Base-by-base conservation (phyloP, 1,140 invertebrate genomes). In the Halesus radiatus region DNA sequence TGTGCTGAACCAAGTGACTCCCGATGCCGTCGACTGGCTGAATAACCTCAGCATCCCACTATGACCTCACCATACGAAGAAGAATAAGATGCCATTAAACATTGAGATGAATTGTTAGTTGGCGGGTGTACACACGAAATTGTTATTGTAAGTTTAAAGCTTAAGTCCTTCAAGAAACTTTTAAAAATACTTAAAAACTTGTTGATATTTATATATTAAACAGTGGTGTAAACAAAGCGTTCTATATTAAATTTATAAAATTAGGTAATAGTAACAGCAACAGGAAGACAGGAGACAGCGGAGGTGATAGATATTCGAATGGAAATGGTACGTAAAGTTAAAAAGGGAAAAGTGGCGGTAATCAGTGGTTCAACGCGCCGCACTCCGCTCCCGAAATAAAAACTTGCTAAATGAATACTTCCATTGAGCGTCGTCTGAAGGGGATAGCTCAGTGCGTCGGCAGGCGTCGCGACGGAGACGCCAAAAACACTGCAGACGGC, bases 401-500 rank as follows among this genome's bases (percentile, higher is more conserved):
- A 74, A 74, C 52, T 74, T 52, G 70, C 50, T 74, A 74, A 74
- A 74, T 74, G 78, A 79, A 79, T 66, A 79, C 68, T 18, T 52
- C 50, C 78, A 79, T 79, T 79, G 72, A 80, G 60, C 50, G 37
- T 29, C 23, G 20, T 16, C 15, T 50, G 70, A 20, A 15, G 50
- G 58, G 50, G 68, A 76, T 53, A 68, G 66, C 73, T 60, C 77
- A 82, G 81, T 79, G 22, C 26, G 76, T 5, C 66, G 80, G 54
- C 75, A n/a, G 72, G 58, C 77, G 81, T 79, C 78, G 74, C 52
- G 73, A 70, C 60, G 81, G 76, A 56, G 78, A 76, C 73, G 37
- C 76, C 66, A 15, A 22, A 16, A 3, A 18, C 22, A 66, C 23
- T 26, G 15, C 20, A 18, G 60, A 16, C 15, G 60, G 10, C 23